These are phyloP conservation scores for Bombyx mori DNA, from an alignment of 1,140 invertebrate genomes.

Conservation along the genomic window DNA sequence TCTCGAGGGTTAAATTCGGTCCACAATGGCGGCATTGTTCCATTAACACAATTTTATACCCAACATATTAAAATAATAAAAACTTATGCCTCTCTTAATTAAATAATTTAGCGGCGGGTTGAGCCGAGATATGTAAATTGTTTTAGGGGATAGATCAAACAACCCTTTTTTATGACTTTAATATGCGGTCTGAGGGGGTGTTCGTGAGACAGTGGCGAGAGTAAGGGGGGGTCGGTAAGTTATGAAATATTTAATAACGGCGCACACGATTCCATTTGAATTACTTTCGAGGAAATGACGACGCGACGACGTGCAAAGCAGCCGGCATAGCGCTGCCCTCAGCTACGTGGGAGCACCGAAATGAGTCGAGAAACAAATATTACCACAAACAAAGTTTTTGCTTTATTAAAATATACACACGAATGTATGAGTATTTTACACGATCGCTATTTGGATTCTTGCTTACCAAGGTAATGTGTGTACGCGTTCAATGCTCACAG, in stretches of 20 bases:
- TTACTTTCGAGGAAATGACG: conserved; percentile 71
- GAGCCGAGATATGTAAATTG: conserved; percentile 71
- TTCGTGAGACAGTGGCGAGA: conserved; percentile 46
- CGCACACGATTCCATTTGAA: conserved; percentile 71
- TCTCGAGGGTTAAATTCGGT: conserved; percentile 39
- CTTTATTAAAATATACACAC: conserved; percentile 32
- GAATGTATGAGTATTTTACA: conserved; percentile 18
- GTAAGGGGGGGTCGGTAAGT: conserved; percentile 35
- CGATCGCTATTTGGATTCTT: background rate
- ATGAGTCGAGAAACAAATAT: conserved; percentile 34
- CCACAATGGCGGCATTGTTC: conserved; percentile 45
- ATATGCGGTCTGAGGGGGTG: conserved; percentile 59
- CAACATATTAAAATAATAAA: conserved; percentile 72
- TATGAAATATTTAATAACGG: conserved; percentile 72
- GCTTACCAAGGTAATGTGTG: too few species aligned
- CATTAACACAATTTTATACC: conserved; percentile 69
- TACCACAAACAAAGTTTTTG: conserved; percentile 29
- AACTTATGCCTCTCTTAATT: conserved; percentile 73
- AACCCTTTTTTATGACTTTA: conserved; percentile 73
- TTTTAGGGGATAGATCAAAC: conserved; percentile 73
- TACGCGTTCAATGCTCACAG: too few species aligned
- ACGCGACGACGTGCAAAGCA: conserved; percentile 57
- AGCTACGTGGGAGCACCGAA: conserved; percentile 16
- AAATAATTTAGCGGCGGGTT: conserved; percentile 71
- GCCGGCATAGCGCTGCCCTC: conserved; percentile 29